A percentile compares a stretch with the other conserved stretches of the same genome.
phyloP scores from a whole-genome alignment of 2,113 vertebrate species.

The Syrrhaptes paradoxus region DNA sequence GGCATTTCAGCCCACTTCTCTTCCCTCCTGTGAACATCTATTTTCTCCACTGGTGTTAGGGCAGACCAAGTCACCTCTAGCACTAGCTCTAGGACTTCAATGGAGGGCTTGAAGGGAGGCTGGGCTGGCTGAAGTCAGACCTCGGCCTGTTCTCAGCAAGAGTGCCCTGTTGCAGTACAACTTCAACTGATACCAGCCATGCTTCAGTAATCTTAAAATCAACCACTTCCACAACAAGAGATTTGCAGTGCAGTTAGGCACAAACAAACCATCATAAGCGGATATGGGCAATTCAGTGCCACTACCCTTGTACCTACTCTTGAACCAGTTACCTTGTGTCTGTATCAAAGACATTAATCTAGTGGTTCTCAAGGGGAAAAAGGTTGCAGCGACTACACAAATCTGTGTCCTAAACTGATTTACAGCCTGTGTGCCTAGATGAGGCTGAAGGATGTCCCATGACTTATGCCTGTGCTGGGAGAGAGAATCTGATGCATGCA shows the following conservation, averaged over 20 bases:
- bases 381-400: background rate
- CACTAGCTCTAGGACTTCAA: background rate
- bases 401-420: background rate
- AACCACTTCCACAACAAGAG: background rate
- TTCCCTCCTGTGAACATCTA: fast-evolving
- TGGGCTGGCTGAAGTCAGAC: background rate
- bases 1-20: background rate
- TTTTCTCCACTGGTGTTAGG: background rate
- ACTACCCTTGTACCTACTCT: background rate
- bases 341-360: background rate
- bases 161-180: background rate
- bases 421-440: background rate
- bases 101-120: background rate
- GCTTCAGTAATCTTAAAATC: background rate
- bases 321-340: background rate
- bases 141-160: background rate
- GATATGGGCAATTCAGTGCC: background rate
- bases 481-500: background rate
- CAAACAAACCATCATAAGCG: background rate
- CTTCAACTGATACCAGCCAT: background rate
- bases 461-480: background rate
- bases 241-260: background rate
- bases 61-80: background rate
- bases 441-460: background rate
- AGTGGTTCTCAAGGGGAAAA: background rate